phyloP scores from a whole-genome alignment of 2,888 invertebrate genomes.

The Philereme transversata region DNA sequence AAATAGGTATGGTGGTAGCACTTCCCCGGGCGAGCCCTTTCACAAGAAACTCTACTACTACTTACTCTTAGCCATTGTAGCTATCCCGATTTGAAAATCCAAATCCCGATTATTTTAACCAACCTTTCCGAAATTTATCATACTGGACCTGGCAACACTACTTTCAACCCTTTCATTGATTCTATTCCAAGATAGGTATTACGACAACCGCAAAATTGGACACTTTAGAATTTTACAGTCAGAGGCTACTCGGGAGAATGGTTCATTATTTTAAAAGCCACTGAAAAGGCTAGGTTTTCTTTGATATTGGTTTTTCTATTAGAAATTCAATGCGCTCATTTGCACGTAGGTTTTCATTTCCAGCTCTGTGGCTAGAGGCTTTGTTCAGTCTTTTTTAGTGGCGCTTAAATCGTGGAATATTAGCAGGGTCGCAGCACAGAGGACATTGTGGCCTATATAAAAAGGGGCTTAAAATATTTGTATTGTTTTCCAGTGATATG shows the following conservation, averaged over 20 bases:
- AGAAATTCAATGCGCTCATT: constrained; percentile 18
- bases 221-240: constrained; percentile 14
- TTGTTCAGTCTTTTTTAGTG: constrained; percentile 11
- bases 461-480: no score
- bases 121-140: no score
- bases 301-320: constrained; percentile 18
- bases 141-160: no score
- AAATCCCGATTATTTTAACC: no score
- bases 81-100: no score
- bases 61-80: no score
- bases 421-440: not conserved
- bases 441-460: not conserved
- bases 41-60: no score
- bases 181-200: not conserved
- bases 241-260: constrained; percentile 13
- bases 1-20: no score
- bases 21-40: no score
- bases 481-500: no score
- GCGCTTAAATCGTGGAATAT: constrained; percentile 6
- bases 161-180: constrained; percentile 2
- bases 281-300: constrained; percentile 14
- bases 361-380: constrained; percentile 8
- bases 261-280: constrained; percentile 21
- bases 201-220: constrained; percentile 14
- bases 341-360: constrained; percentile 21